These are phyloP conservation scores for Prietella phreatophila DNA, from an alignment of 2,113 vertebrate species.

Conservation along the genomic window DNA sequence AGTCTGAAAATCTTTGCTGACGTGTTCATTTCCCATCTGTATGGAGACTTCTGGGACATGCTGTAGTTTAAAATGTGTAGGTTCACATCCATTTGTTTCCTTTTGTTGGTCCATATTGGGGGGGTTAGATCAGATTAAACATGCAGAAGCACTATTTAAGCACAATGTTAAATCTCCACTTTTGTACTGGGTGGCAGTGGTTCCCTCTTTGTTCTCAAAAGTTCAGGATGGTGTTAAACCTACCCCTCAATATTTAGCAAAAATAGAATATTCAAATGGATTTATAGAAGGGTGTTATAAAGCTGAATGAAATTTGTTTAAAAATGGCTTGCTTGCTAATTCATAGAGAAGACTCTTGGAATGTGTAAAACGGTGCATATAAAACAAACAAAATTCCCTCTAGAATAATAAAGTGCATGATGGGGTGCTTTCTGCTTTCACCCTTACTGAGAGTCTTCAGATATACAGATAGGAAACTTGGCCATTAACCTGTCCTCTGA, in stretches of 20 bases:
- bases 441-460: background rate
- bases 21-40: no score
- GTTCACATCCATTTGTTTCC: background rate
- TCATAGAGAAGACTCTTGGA: background rate
- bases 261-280: background rate
- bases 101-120: background rate
- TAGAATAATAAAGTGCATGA: background rate
- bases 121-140: background rate
- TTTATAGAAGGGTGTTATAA: background rate
- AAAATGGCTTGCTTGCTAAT: background rate
- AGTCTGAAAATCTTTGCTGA: no score
- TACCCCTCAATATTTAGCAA: background rate
- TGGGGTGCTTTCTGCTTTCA: background rate
- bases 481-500: background rate
- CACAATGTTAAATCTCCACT: background rate
- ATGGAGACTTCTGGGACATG: no score
- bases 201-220: background rate
- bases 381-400: no score
- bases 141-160: background rate
- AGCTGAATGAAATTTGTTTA: background rate
- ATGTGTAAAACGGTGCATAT: background rate
- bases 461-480: background rate
- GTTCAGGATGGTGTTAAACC: background rate
- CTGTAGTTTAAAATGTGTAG: background rate
- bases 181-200: background rate